These are phyloP conservation scores for Saimiri boliviensis DNA, from an alignment of 2,113 vertebrate species.

Conservation along the genomic window DNA sequence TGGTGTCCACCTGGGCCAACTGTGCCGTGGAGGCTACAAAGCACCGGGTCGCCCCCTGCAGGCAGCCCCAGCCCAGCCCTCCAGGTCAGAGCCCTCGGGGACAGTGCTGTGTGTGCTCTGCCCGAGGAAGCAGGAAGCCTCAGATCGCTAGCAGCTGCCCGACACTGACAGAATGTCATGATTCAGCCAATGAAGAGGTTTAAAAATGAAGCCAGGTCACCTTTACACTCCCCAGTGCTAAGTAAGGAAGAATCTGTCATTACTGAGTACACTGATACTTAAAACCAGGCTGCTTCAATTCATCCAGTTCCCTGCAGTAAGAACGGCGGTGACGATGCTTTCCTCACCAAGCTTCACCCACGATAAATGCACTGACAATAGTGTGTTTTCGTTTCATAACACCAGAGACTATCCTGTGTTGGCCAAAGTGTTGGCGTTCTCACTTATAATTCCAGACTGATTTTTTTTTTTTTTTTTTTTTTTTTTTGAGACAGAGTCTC, in stretches of 20 bases:
- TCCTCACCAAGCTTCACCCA: background rate
- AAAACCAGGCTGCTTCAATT: background rate
- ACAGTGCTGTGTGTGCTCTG: too few relatives aligned
- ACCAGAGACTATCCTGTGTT: background rate
- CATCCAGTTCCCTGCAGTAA: background rate
- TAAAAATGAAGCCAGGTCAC: background rate
- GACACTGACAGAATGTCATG: too few relatives aligned
- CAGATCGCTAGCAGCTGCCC: background rate
- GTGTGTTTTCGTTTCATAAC: background rate
- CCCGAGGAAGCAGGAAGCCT: background rate
- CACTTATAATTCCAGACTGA: background rate
- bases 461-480: too few relatives aligned
- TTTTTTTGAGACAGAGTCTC: too few relatives aligned
- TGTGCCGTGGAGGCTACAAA: accelerated
- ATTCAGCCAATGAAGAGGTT: background rate
- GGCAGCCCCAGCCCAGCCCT: background rate
- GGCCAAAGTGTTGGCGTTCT: background rate
- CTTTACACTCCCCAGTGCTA: background rate
- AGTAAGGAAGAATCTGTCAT: background rate
- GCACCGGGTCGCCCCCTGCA: background rate
- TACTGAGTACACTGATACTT: background rate
- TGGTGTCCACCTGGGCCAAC: background rate
- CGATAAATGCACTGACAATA: background rate
- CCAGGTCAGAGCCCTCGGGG: background rate
- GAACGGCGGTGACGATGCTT: background rate